Percentiles rank a stretch among this genome's conserved stretches.
phyloP scores from a whole-genome alignment of 1,140 invertebrate genomes.

The Liolophura sinensis region DNA sequence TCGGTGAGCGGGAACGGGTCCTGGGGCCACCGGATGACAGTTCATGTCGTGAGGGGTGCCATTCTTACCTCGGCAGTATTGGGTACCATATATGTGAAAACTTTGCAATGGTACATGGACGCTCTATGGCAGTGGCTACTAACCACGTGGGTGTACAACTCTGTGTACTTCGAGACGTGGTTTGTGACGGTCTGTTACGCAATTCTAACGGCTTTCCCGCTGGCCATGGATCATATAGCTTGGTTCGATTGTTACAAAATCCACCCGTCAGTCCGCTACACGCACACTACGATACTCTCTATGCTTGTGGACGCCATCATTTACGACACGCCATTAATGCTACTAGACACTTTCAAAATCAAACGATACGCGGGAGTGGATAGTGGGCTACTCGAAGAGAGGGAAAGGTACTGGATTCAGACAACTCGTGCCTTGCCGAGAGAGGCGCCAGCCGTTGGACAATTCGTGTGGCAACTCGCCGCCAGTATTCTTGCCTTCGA shows the following conservation, averaged over 20 bases:
- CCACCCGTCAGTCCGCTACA: conserved; percentile 25
- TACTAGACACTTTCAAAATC: conserved; percentile 43
- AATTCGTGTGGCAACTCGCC: conserved; percentile 30
- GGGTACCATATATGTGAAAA: no score
- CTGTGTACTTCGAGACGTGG: conserved; percentile 47
- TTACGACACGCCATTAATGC: conserved; percentile 37
- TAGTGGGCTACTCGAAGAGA: conserved; percentile 26
- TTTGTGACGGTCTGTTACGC: conserved; percentile 35
- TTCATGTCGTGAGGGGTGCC: no score
- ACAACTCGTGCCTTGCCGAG: conserved; percentile 36
- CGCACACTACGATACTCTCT: conserved; percentile 13
- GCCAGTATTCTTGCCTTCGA: conserved; percentile 39
- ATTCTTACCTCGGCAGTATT: no score
- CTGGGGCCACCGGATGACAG: no score
- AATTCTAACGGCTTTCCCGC: conserved; percentile 33
- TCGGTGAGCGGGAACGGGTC: no score
- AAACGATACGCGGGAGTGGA: conserved; percentile 41
- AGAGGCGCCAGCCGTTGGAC: conserved; percentile 27
- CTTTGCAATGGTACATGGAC: conserved; percentile 21
- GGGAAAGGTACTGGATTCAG: conserved; percentile 31
- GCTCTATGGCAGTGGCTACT: conserved; percentile 16
- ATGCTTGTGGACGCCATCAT: conserved; percentile 24
- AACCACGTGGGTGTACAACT: conserved; percentile 27
- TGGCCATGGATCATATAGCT: conserved; percentile 24
- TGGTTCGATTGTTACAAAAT: conserved; percentile 39